Base-by-base conservation (phyloP, 2,888 invertebrate genomes). In the Polyommatus iphigenia region DNA sequence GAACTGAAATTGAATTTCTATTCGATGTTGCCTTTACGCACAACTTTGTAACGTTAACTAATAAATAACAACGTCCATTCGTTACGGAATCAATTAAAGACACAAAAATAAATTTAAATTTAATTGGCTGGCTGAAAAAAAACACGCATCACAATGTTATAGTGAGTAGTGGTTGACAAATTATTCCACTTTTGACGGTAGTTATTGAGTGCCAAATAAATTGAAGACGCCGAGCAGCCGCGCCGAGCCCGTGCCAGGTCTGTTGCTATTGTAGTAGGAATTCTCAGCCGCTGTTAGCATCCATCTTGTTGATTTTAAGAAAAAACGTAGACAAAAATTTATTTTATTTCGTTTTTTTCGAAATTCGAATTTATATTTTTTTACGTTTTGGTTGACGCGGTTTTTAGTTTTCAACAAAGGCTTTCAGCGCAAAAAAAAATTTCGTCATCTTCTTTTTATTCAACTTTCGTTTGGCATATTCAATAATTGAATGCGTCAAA, bases 191-290 rank as follows among this genome's bases (percentile, higher is more conserved):
- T 83, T 85, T 83, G 85, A 85, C 83, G 84, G 82, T 85, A 82
- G 88, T 90, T 90, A 90, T 90, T 87, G 90, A 86, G 91, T 93
- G 93, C 92, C 93, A 92, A 93, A 87, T 89, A 87, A 88, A 88
- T 85, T 92, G 91, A 92, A 89, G 87, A 85, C 85, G 85, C 83
- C 87, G 85, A 91, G 90, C 92, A 93, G 91, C 92, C 91, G 93
- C 81, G 79, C 82, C 72, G 72, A 29, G 32, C 81, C 83, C 83
- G 88, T 92, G 93, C 93, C 93, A 93, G 91, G 87, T 84, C 83
- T 84, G 82, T 81, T 84, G 85, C 89, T 85, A 91, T 91, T 91
- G 90, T 91, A 87, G 84, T 87, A 88, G 86, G 86, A 90, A 92
- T 92, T 90, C 91, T 83, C 86, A 86, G 89, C 87, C 90, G 87